Evolutionary conservation across 2,113 vertebrate species (phyloP), one percentile per base, ranked within the genome.

Genomic region (Chloebia gouldiae): DNA sequence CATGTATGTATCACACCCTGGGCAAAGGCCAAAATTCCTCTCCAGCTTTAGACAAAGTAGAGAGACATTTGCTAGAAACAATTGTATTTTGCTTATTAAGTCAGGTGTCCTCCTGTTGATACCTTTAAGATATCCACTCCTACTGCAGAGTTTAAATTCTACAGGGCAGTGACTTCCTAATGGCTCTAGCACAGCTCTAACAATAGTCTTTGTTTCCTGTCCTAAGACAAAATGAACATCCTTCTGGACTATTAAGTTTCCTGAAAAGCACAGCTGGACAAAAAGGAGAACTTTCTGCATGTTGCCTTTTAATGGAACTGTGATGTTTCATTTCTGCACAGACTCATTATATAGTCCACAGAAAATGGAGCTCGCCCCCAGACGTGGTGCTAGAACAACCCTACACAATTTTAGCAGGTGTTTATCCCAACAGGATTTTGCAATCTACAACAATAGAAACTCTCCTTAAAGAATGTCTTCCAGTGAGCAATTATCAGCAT

Each of bases 301-400:
- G 59, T 16, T 73, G 30, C 30, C 71, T 68, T 40, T 73, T 7
- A 56, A 56, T 25, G 23, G 54, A 69, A 69, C 64, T 44, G 10
- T 23, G 49, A n/a, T 4, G 6, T 53, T 84, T 70, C 6, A 27
- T 60, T 64, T 88, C 44, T 59, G 31, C 44, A 75, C 16, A 57
- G 42, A 27, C 10, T 40, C 27, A 0, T 44, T 16, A 8, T 1
- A 8, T 0, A 18, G 12, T 10, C 5, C 11, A 14, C 50, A 64
- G 51, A 59, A 69, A 69, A 53, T 21, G 61, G 25, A 75, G 51
- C 25, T 57, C 23, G 33, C 7, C 59, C 47, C 54, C 39, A 63
- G 22, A 8, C 27, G n/a, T 69, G 61, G 49, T 31, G n/a, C 56
- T 75, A 31, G 59, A 49, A 31, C 27, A 53, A 15, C 25, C 53